Conservation (phyloP, 2,113 vertebrate genomes). For the Oxyruncus cristatus region DNA sequence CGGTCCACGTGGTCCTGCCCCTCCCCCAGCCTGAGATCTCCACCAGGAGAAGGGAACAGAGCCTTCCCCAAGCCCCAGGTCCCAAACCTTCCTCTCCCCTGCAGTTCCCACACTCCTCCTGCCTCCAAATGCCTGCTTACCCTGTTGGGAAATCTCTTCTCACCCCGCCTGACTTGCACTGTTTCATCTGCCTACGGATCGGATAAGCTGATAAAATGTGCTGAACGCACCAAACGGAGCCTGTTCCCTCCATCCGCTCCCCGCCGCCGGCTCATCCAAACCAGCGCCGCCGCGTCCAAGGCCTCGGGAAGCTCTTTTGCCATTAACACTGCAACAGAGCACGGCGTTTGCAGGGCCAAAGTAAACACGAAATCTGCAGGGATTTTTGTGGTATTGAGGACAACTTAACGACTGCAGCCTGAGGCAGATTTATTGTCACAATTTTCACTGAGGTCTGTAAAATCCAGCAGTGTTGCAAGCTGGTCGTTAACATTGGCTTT, state of each 20-base stretch:
- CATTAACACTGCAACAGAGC: not conserved
- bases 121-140: slow-evolving; percentile 44
- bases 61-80: not conserved
- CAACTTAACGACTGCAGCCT: not conserved
- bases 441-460: slow-evolving; percentile 11
- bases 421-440: slow-evolving; percentile 39
- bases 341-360: not conserved
- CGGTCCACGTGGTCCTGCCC: not conserved
- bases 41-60: not conserved
- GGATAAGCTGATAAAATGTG: slow-evolving; percentile 57
- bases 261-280: not conserved
- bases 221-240: slow-evolving; percentile 45
- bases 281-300: not conserved
- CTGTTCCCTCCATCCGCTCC: slow-evolving; percentile 25
- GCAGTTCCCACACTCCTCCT: slow-evolving; percentile 18
- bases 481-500: not conserved
- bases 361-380: slow-evolving; percentile 8
- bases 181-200: slow-evolving; percentile 43
- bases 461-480: not conserved
- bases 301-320: not conserved
- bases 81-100: not conserved
- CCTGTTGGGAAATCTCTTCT: slow-evolving; percentile 37
- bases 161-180: slow-evolving; percentile 31
- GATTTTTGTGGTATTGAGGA: slow-evolving; percentile 42
- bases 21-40: not conserved